Base-by-base conservation (phyloP, 2,888 invertebrate species). In the Drosophila melanosoma region DNA sequence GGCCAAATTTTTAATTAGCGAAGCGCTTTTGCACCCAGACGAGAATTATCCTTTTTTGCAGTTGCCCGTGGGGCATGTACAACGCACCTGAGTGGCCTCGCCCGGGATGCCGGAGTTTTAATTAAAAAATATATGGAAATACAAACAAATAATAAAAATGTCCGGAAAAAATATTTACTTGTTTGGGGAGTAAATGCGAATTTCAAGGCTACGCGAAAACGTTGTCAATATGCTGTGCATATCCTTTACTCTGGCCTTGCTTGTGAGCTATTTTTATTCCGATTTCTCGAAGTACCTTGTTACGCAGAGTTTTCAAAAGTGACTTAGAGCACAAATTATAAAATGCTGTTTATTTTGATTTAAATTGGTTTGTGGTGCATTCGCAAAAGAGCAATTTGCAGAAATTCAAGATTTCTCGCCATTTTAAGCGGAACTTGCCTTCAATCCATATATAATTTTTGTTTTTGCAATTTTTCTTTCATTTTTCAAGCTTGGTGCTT, bases 1-100 rank as follows among this genome's bases (percentile, higher is more conserved):
- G 72, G 67, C 58, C 65, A 66, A 68, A 76, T 87, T 84, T 87
- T 85, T 89, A 89, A 89, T 89, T 85, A 85, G 83, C 75, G 67
- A 57, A 66, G 61, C 71, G 58, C 81, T 83, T 69, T 74, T 63
- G 57, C 65, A 58, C 26, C 33, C 51, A 57, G 52, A 40, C 57
- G 57, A 23, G 15, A 38, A 59, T 64, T 82, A 74, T 69, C 67
- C 75, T 42, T 63, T 63, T 64, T 59, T 32, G 42, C 56, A 40
- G 33, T n/a, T 49, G 57, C 26, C 17, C 51, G 54, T 20, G 48
- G 48, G 73, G 75, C 66, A 73, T 82, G 56, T 12, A n/a, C 17
- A 65, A 29, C 62, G 64, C 75, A 85, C 81, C 81, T 79, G 76
- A 63, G 8, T 32, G 48, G 48, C 20, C 32, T 23, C 26, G n/a